Evolutionary conservation across 2,888 invertebrate species (phyloP).

Genomic region (Lithophane semibrunnea): DNA sequence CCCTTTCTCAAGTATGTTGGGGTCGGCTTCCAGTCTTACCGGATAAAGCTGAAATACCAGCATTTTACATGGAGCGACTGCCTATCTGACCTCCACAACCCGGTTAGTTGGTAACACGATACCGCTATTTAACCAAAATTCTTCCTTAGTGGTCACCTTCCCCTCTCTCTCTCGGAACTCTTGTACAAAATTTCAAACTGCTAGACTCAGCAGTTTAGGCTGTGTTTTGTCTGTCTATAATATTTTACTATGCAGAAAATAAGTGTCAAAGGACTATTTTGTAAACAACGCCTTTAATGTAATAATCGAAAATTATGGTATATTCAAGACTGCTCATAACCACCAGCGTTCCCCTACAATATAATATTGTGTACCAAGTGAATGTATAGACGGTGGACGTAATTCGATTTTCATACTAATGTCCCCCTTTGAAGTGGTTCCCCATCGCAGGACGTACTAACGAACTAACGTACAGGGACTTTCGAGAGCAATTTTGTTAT

Average conservation of each 20-base stretch:
- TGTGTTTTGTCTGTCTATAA: background rate
- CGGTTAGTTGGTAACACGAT: too few relatives aligned
- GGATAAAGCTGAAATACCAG: too few relatives aligned
- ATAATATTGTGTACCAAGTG: constrained; percentile 68
- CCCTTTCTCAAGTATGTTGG: too few relatives aligned
- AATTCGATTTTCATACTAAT: constrained; percentile 78
- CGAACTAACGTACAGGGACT: constrained; percentile 33
- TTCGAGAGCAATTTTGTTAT: constrained; percentile 38
- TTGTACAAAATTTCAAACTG: background rate
- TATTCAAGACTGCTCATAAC: background rate
- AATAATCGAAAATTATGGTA: background rate
- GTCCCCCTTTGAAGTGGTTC: constrained; percentile 56
- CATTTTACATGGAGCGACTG: too few relatives aligned
- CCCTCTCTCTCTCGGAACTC: background rate
- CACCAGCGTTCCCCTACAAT: constrained; percentile 34
- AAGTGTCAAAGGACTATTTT: background rate
- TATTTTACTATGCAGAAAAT: background rate
- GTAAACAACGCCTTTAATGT: background rate
- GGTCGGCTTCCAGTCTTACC: too few relatives aligned
- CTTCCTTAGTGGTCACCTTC: background rate
- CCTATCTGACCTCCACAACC: too few relatives aligned
- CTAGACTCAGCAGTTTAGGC: background rate
- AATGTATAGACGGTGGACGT: constrained; percentile 67
- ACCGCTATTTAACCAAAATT: background rate
- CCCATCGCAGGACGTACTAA: constrained; percentile 47